phyloP scores from a whole-genome alignment of 2,888 invertebrate species.

The Crioceris asparagi region DNA sequence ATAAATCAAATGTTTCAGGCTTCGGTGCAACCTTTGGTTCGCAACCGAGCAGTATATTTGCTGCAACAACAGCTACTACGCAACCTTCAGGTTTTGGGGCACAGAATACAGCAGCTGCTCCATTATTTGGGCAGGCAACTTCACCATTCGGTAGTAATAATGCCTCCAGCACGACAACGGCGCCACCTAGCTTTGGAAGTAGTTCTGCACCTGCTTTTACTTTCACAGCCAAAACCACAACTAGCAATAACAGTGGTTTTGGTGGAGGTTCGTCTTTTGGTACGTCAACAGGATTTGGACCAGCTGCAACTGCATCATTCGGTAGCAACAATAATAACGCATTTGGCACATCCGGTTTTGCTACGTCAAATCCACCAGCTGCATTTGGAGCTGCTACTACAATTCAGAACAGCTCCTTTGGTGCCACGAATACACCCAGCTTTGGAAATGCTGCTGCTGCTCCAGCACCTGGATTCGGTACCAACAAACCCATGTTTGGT shows the following conservation, averaged over 20 bases:
- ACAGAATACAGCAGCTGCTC: neutral
- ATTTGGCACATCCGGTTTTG: conserved; percentile 17
- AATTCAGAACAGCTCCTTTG: conserved; percentile 11
- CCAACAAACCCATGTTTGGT: too few species aligned
- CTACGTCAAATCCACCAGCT: conserved; percentile 7
- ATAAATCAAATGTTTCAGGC: too few species aligned
- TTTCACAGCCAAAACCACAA: conserved; percentile 5
- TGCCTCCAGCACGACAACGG: too few species aligned
- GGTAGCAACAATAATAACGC: conserved; percentile 4
- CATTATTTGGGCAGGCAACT: neutral
- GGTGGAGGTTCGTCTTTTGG: conserved; percentile 1
- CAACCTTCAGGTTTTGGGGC: neutral
- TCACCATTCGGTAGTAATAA: too few species aligned
- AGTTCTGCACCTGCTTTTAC: conserved; percentile 5
- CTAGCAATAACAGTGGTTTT: conserved; percentile 2
- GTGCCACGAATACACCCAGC: conserved; percentile 9
- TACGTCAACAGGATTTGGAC: conserved; percentile 6
- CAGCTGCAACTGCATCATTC: conserved; percentile 7
- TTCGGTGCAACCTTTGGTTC: too few species aligned
- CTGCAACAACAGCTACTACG: neutral
- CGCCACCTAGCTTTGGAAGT: neutral
- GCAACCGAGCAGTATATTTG: too few species aligned
- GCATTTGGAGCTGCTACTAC: conserved; percentile 14
- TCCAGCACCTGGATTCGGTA: conserved; percentile 6
- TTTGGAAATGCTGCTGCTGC: conserved; percentile 10